Percentiles rank a stretch among this genome's conserved stretches.
phyloP scores from a whole-genome alignment of 2,888 invertebrate species.

The Erebia palarica region DNA sequence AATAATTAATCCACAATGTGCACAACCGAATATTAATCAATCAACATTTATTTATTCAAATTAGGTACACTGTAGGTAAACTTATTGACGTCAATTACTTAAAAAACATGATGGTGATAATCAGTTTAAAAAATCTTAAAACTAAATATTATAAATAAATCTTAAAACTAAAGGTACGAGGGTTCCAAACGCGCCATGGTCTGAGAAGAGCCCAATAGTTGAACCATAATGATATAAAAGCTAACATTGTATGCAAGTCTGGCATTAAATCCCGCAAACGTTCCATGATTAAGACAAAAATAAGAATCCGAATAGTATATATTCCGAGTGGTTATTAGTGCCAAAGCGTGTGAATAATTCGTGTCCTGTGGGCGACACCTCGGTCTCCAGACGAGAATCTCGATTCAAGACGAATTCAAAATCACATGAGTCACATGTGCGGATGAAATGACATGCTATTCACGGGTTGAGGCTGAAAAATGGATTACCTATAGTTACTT shows the following conservation, averaged over 20 bases:
- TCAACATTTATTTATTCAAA: too few species aligned
- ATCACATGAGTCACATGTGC: background rate
- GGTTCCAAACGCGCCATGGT: too few species aligned
- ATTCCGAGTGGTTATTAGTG: constrained; percentile 32
- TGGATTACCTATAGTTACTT: too few species aligned
- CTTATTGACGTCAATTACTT: too few species aligned
- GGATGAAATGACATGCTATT: constrained; percentile 9
- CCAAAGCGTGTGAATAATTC: constrained; percentile 37
- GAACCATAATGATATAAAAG: background rate
- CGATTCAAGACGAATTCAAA: background rate
- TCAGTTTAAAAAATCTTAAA: too few species aligned
- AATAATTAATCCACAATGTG: too few species aligned
- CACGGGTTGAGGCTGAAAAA: background rate
- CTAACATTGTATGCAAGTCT: background rate
- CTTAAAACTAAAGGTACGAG: too few species aligned
- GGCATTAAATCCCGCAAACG: background rate
- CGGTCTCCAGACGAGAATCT: constrained; percentile 25
- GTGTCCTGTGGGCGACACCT: constrained; percentile 37
- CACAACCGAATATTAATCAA: too few species aligned
- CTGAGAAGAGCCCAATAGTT: too few species aligned
- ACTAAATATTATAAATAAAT: too few species aligned
- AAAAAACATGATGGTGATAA: too few species aligned
- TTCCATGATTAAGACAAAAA: background rate
- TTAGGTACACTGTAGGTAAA: too few species aligned
- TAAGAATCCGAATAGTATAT: constrained; percentile 8